phyloP scores from a whole-genome alignment of 2,113 vertebrate species.

The Chloebia gouldiae region DNA sequence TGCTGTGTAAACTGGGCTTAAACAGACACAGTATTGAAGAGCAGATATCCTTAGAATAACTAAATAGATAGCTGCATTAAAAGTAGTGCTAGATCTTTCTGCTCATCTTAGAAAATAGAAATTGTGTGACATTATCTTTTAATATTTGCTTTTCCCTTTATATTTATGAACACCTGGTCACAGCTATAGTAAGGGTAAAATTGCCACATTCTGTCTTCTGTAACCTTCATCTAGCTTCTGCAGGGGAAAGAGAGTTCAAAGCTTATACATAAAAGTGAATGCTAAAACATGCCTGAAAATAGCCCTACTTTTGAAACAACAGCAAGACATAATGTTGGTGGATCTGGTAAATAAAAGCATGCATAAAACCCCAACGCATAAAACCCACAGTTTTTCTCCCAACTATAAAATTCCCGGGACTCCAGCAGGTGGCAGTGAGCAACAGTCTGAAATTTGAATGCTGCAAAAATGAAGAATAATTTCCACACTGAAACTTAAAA shows the following conservation, averaged over 20 bases:
- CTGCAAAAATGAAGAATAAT: not conserved
- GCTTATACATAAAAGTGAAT: not conserved
- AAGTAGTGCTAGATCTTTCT: not conserved
- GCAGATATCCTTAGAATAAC: not conserved
- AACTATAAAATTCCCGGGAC: not conserved
- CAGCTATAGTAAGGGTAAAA: not conserved
- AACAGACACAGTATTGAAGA: not conserved
- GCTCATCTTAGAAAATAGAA: not conserved
- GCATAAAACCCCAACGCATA: not conserved
- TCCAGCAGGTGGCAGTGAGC: slow-evolving; percentile 64
- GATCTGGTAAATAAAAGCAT: not conserved
- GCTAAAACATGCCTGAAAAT: not conserved
- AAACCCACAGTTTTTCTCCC: not conserved
- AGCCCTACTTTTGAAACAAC: not conserved
- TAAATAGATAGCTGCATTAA: not conserved
- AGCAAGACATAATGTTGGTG: not conserved
- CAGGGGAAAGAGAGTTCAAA: not conserved
- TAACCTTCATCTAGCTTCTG: not conserved
- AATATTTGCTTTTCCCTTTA: not conserved
- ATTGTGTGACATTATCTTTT: not conserved
- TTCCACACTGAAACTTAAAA: not conserved
- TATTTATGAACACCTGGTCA: not conserved
- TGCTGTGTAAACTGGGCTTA: not conserved
- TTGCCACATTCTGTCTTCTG: not conserved
- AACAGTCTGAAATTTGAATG: not conserved